A percentile compares a stretch with the other conserved stretches of the same genome.
Conservation (phyloP, 2,888 invertebrate species). For the Harmothoe impar region DNA sequence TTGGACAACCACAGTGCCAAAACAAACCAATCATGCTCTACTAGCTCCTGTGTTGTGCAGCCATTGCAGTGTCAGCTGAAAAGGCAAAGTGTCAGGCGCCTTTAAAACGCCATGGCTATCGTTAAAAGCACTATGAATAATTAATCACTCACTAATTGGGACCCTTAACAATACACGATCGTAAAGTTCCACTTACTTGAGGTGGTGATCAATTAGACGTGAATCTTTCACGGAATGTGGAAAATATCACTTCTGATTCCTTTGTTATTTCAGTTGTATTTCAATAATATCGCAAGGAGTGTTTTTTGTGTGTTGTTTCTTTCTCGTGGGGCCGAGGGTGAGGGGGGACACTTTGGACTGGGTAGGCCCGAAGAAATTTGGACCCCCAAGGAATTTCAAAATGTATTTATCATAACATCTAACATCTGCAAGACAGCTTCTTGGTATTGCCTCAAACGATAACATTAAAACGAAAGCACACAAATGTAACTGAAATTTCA, state of each 20-base stretch:
- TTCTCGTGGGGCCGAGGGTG: too few species aligned
- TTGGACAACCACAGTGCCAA: conserved; percentile 13
- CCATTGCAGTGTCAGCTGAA: background rate
- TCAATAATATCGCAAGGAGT: too few species aligned
- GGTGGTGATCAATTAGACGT: background rate
- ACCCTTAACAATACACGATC: background rate
- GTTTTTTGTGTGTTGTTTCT: too few species aligned
- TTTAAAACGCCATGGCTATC: background rate
- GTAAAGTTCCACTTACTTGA: background rate
- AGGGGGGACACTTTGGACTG: too few species aligned
- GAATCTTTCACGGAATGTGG: background rate
- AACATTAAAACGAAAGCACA: too few species aligned
- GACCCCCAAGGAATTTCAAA: too few species aligned
- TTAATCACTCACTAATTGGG: conserved; percentile 26
- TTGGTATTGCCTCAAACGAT: too few species aligned
- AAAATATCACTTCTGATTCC: background rate
- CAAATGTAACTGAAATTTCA: too few species aligned
- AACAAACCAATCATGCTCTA: conserved; percentile 7
- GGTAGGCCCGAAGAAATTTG: too few species aligned
- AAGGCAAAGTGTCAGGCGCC: conserved; percentile 34
- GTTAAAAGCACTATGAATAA: background rate
- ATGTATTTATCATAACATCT: too few species aligned
- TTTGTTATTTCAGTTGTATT: too few species aligned
- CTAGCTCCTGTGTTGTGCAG: background rate
- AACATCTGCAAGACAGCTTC: too few species aligned